These are phyloP conservation scores for Meganola albula DNA, from an alignment of 2,888 invertebrate species.

Conservation along the genomic window DNA sequence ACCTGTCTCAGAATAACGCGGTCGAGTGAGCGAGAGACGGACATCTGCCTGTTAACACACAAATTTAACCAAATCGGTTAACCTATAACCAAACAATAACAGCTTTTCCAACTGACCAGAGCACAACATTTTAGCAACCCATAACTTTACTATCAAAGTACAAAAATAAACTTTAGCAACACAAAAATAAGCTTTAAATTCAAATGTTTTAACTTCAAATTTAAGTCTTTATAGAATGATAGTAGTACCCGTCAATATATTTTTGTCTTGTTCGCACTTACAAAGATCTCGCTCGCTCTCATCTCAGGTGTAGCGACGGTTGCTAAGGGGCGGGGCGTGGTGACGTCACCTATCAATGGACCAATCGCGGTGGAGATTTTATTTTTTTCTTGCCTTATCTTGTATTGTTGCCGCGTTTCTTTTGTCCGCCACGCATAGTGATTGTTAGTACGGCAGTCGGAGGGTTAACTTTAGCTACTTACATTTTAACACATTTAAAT, in stretches of 20 bases:
- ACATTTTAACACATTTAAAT: slow-evolving; percentile 29
- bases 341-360: slow-evolving; percentile 62
- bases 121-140: slow-evolving; percentile 22
- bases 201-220: background rate
- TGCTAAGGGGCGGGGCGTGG: slow-evolving; percentile 69
- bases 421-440: slow-evolving; percentile 47
- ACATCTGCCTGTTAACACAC: slow-evolving; percentile 72
- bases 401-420: slow-evolving; percentile 58
- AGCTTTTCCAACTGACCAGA: slow-evolving; percentile 72
- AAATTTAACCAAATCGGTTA: slow-evolving; percentile 77
- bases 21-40: slow-evolving; percentile 49
- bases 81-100: slow-evolving; percentile 77
- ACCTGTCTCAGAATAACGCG: slow-evolving; percentile 32
- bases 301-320: slow-evolving; percentile 74
- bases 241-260: slow-evolving; percentile 41
- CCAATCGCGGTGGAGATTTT: slow-evolving; percentile 53
- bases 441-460: slow-evolving; percentile 41
- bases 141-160: slow-evolving; percentile 8
- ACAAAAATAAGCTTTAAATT: slow-evolving; percentile 18
- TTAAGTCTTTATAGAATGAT: slow-evolving; percentile 27
- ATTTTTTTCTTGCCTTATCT: slow-evolving; percentile 54
- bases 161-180: slow-evolving; percentile 29
- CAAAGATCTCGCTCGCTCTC: slow-evolving; percentile 54
- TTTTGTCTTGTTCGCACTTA: slow-evolving; percentile 54
- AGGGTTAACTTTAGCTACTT: slow-evolving; percentile 49